Base-by-base conservation (phyloP, 2,113 vertebrate genomes). In the Micronisus gabar region DNA sequence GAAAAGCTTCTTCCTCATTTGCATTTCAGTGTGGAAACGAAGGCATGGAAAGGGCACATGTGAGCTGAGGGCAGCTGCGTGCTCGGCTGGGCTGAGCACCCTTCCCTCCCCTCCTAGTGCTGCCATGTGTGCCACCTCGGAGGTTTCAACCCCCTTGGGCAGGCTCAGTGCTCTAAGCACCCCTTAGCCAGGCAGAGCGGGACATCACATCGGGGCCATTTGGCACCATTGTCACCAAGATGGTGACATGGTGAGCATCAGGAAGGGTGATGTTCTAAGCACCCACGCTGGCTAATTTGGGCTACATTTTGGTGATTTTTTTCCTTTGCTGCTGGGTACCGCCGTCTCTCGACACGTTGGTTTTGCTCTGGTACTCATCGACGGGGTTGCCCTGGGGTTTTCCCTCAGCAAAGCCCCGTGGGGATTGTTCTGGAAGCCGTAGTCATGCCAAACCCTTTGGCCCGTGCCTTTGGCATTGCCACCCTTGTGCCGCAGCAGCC, bases 341-440 rank as follows among this genome's bases (percentile, higher is more conserved):
- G 9, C 38, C 0, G 0, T 34, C 34, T 71, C 38, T 34, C 0
- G 2, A 17, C 0, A 0, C 9, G 1, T 0, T 3, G 0, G 2
- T 62, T 58, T 72, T 29, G 14, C 41, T 19, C 56, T 7, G 47
- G 23, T 25, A 70, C 55, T 3, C 3, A 2, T 7, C 1, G 30
- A 50, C 27, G 25, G 66, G 16, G 30, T 3, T 40, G 34, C 34
- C 30, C 21, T 56, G 4, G 20, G 29, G 38, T 23, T 87, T 56
- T 36, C 36, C 17, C 36, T 38, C 0, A 2, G 10, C 52, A 41
- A 18, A 86, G 17, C 16, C 14, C n/a, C 2, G 0, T 1, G 22
- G 18, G 25, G 16, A 41, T 80, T 26, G 65, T 48, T 58, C 29
- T 2, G 29, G 74, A 47, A 61, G 48, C 25, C 0, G 1, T 1